Conservation (phyloP, 1,140 invertebrate species). For the Drosophila sproati region DNA sequence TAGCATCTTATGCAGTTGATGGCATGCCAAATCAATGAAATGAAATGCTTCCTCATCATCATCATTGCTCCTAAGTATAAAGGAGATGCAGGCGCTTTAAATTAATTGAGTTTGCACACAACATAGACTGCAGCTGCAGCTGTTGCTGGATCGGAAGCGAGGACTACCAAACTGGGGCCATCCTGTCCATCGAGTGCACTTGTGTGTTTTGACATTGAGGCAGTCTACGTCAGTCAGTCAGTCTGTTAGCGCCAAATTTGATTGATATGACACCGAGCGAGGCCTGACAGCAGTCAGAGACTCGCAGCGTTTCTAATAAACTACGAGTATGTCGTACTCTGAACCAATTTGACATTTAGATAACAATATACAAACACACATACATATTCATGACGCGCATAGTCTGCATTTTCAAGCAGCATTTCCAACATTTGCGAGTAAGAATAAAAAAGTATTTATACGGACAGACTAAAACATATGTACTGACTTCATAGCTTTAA, state of each 20-base stretch:
- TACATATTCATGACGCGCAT: not conserved
- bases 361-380: not conserved
- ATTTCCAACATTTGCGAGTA: too few relatives aligned
- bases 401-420: too few relatives aligned
- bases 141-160: conserved; percentile 24
- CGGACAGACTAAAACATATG: too few relatives aligned
- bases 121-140: conserved; percentile 8
- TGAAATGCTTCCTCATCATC: conserved; percentile 56
- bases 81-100: conserved; percentile 36
- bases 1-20: conserved; percentile 65
- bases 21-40: conserved; percentile 61
- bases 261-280: conserved; percentile 54
- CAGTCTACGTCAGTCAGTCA: conserved; percentile 5
- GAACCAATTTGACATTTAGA: conserved; percentile 17
- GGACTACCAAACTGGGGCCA: not conserved
- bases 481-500: too few relatives aligned
- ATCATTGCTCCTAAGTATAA: conserved; percentile 30
- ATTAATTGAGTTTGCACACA: conserved; percentile 69
- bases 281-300: conserved; percentile 38
- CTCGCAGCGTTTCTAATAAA: conserved; percentile 8
- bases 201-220: conserved; percentile 17
- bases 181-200: conserved; percentile 11
- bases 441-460: too few relatives aligned
- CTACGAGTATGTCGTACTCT: conserved; percentile 25
- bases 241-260: conserved; percentile 33